Conservation (phyloP, 2,888 invertebrate species). For the Rhingia campestris region DNA sequence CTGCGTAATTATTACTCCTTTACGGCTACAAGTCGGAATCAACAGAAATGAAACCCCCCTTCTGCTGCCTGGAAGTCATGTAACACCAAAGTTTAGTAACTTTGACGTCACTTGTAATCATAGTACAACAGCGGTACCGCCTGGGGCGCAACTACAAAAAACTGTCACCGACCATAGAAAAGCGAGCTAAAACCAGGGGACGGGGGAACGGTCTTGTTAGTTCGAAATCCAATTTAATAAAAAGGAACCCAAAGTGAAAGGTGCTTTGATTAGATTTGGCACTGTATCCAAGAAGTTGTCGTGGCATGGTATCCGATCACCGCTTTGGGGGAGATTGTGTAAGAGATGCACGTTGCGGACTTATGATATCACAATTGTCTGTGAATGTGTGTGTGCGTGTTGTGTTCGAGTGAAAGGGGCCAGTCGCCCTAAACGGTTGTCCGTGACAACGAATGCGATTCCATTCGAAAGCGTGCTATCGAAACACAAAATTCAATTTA, state of each 20-base stretch:
- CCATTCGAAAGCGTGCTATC: background rate
- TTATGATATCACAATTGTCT: constrained; percentile 27
- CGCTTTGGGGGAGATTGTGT: constrained; percentile 36
- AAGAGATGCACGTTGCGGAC: constrained; percentile 43
- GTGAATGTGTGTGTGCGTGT: too few relatives aligned
- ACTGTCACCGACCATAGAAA: too few relatives aligned
- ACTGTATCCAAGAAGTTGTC: constrained; percentile 29
- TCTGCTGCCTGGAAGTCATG: too few relatives aligned
- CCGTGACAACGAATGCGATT: background rate
- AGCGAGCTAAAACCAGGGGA: background rate
- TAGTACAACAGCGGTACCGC: too few relatives aligned
- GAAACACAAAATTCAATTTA: constrained; percentile 7
- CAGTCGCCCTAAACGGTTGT: constrained; percentile 10
- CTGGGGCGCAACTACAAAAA: too few relatives aligned
- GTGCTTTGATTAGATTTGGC: constrained; percentile 61
- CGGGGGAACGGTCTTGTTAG: background rate
- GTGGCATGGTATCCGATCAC: background rate
- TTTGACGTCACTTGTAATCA: too few relatives aligned
- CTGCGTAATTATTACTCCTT: too few relatives aligned
- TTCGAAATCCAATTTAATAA: constrained; percentile 22
- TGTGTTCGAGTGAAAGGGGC: constrained; percentile 40
- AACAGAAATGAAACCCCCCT: too few relatives aligned
- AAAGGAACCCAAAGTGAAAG: constrained; percentile 63
- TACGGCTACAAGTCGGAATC: too few relatives aligned
- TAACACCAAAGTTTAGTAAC: too few relatives aligned